Conservation (phyloP, 1,140 invertebrate genomes). For the Dysdera silvatica region DNA sequence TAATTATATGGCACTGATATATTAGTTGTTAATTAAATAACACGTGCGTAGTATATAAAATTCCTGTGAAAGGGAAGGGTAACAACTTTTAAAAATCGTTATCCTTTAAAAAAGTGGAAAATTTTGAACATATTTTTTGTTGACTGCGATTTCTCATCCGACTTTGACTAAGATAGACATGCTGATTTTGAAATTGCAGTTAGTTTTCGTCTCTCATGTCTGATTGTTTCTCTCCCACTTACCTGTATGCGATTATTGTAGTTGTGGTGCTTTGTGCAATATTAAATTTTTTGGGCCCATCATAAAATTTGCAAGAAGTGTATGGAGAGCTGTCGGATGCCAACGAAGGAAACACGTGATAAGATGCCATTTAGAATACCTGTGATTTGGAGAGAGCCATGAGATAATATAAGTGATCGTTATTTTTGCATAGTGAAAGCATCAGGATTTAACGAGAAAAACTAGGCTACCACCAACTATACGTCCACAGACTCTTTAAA, state of each 20-base stretch:
- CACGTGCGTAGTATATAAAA: too few relatives aligned
- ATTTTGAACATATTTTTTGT: background rate
- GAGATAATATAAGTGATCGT: too few relatives aligned
- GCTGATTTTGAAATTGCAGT: background rate
- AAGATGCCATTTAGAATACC: background rate
- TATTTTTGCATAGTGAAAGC: background rate
- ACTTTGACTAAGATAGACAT: background rate
- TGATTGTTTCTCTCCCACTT: background rate
- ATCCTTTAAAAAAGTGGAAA: too few relatives aligned
- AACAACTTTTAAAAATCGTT: too few relatives aligned
- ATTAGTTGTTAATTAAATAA: too few relatives aligned
- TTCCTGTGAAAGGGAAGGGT: too few relatives aligned
- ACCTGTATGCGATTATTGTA: background rate
- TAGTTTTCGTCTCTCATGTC: background rate
- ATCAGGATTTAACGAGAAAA: background rate
- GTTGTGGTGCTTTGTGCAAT: too few relatives aligned
- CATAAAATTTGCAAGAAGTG: too few relatives aligned
- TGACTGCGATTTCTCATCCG: background rate
- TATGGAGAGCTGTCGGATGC: background rate
- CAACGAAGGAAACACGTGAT: background rate
- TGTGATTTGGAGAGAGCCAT: constrained; percentile 5
- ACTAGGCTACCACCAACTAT: background rate
- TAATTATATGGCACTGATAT: too few relatives aligned
- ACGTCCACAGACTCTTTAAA: background rate
- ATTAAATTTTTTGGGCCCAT: background rate